A percentile compares a stretch with the other conserved stretches of the same genome.
Conservation (phyloP, 2,888 invertebrate species). For the Campoplex capitator region DNA sequence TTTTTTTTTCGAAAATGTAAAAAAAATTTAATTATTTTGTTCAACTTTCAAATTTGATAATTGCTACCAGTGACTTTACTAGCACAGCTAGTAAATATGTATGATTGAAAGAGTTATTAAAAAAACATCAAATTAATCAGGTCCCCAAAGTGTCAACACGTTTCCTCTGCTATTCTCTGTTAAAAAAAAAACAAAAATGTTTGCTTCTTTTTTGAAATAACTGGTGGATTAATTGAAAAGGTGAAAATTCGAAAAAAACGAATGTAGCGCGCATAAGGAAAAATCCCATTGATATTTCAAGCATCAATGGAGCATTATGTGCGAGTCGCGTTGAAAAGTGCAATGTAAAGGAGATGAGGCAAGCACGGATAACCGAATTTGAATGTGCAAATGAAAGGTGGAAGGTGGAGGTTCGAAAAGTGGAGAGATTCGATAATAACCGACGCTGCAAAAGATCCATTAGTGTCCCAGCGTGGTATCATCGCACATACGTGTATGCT, state of each 20-base stretch:
- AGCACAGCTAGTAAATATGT: too few species aligned
- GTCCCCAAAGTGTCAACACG: too few species aligned
- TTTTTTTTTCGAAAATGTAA: too few species aligned
- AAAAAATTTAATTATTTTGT: too few species aligned
- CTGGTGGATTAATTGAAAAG: background rate
- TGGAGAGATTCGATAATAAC: conserved; percentile 64
- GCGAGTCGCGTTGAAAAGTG: background rate
- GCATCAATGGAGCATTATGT: background rate
- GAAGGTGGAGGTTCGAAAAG: conserved; percentile 20
- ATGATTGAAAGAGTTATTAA: too few species aligned
- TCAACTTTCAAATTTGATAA: too few species aligned
- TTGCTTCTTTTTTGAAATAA: background rate
- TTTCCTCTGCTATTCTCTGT: too few species aligned
- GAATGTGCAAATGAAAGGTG: conserved; percentile 40
- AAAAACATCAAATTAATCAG: too few species aligned
- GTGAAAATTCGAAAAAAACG: background rate
- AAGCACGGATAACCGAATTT: conserved; percentile 44
- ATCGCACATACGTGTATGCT: conserved; percentile 12
- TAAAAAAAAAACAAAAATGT: too few species aligned
- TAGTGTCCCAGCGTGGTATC: conserved; percentile 44
- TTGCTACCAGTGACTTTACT: too few species aligned
- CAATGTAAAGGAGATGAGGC: conserved; percentile 40
- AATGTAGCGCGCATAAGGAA: background rate
- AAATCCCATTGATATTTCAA: background rate
- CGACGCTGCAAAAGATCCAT: conserved; percentile 63